Evolutionary conservation across 2,113 vertebrate species (phyloP).

Genomic region (Australoheros scitulus): DNA sequence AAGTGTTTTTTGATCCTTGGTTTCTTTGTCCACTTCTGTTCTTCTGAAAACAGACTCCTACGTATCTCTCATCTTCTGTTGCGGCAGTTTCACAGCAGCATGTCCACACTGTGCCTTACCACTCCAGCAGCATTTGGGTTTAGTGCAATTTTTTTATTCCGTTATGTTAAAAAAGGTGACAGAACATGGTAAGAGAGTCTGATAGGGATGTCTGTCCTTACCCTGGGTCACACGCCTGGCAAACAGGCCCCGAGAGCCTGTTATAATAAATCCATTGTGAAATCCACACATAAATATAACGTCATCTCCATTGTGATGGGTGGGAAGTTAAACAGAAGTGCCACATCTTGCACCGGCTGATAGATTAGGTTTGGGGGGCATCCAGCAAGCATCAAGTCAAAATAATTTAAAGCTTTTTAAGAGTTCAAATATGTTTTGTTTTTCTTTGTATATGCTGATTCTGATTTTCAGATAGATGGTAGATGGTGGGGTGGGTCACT

Average conservation of each 20-base stretch:
- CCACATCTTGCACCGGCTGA: not conserved
- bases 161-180: slow-evolving; percentile 31
- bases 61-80: slow-evolving; percentile 19
- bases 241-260: slow-evolving; percentile 25
- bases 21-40: not conserved
- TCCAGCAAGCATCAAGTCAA: not conserved
- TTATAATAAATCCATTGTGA: slow-evolving; percentile 73
- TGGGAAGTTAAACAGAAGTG: slow-evolving; percentile 3
- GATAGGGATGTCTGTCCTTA: slow-evolving; percentile 2
- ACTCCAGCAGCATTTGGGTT: slow-evolving; percentile 10
- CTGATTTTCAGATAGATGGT: slow-evolving; percentile 32
- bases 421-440: not conserved
- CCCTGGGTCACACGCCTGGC: slow-evolving; percentile 44
- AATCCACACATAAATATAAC: slow-evolving; percentile 62
- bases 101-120: slow-evolving; percentile 21
- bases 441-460: slow-evolving; percentile 29
- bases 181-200: slow-evolving; percentile 27
- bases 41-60: not conserved
- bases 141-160: slow-evolving; percentile 17
- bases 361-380: not conserved
- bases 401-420: not conserved
- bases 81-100: slow-evolving; percentile 12
- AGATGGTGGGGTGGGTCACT: slow-evolving; percentile 28
- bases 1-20: not conserved
- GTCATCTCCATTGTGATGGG: slow-evolving; percentile 43